phyloP scores from a whole-genome alignment of 2,888 invertebrate genomes.

The Orgyia antiqua region DNA sequence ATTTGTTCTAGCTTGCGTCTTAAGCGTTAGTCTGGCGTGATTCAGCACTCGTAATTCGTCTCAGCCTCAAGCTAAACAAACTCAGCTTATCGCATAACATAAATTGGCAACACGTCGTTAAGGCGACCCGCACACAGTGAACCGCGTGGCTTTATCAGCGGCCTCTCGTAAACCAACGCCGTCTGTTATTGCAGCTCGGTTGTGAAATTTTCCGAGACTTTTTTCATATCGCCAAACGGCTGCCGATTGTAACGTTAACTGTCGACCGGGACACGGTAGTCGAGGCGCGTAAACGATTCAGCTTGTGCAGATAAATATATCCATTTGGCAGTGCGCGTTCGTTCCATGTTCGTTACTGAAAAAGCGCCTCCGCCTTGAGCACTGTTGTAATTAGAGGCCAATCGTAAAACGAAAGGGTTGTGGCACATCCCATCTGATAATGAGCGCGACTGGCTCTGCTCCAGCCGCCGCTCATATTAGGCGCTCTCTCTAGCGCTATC shows the following conservation, averaged over 20 bases:
- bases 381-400: slow-evolving; percentile 73
- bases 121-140: slow-evolving; percentile 56
- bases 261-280: slow-evolving; percentile 42
- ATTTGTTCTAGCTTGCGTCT: slow-evolving; percentile 25
- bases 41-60: slow-evolving; percentile 56
- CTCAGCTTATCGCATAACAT: slow-evolving; percentile 73
- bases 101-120: slow-evolving; percentile 77
- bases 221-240: slow-evolving; percentile 64
- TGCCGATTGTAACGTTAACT: slow-evolving; percentile 42
- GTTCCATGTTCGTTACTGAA: slow-evolving; percentile 51
- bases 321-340: slow-evolving; percentile 62
- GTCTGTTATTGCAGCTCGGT: slow-evolving; percentile 64
- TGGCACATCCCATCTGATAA: slow-evolving; percentile 74
- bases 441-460: slow-evolving; percentile 72
- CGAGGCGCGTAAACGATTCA: slow-evolving; percentile 61
- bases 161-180: slow-evolving; percentile 69
- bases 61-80: slow-evolving; percentile 66
- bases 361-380: slow-evolving; percentile 71
- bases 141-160: slow-evolving; percentile 63
- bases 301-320: slow-evolving; percentile 62
- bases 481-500: slow-evolving; percentile 63
- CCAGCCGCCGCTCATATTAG: slow-evolving; percentile 74
- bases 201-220: slow-evolving; percentile 61
- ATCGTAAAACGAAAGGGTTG: slow-evolving; percentile 77
- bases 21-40: slow-evolving; percentile 42